A percentile compares a stretch with the other conserved stretches of the same genome.
These are phyloP conservation scores for Bellardia bayeri DNA, from an alignment of 2,888 invertebrate species.

Conservation along the genomic window DNA sequence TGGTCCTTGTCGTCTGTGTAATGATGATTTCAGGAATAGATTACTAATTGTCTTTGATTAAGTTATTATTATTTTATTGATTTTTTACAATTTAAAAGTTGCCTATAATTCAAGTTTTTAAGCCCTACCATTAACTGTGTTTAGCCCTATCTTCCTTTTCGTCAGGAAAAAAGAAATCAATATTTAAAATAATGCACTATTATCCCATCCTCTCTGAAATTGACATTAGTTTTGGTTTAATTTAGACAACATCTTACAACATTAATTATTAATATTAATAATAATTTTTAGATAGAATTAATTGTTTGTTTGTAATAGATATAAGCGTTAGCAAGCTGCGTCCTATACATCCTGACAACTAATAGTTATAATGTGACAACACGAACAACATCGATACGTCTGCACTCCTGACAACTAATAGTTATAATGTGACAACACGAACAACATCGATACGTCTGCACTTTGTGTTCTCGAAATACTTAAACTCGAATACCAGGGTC, in stretches of 20 bases:
- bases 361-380: neutral
- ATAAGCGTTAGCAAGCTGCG: slow-evolving; percentile 55
- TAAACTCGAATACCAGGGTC: neutral
- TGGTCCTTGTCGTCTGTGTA: slow-evolving; percentile 93
- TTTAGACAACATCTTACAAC: slow-evolving; percentile 54
- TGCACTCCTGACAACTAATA: slow-evolving; percentile 1
- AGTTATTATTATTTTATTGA: too few species aligned
- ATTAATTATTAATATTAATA: slow-evolving; percentile 34
- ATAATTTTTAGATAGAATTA: neutral
- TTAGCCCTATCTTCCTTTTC: too few species aligned
- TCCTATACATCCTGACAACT: slow-evolving; percentile 7
- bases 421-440: neutral
- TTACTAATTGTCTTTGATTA: too few species aligned
- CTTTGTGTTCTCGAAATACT: neutral
- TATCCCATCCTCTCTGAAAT: slow-evolving; percentile 37
- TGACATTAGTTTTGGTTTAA: slow-evolving; percentile 46
- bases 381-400: slow-evolving; percentile 36
- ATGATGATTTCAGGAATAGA: neutral
- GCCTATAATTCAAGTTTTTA: too few species aligned
- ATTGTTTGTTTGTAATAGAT: neutral
- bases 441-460: slow-evolving; percentile 24
- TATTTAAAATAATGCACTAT: too few species aligned
- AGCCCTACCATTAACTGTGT: too few species aligned
- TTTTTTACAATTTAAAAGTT: too few species aligned
- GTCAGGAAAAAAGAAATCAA: too few species aligned